A percentile compares a stretch with the other conserved stretches of the same genome.
Conservation (phyloP, 2,888 invertebrate species). For the Abrostola triplasia region DNA sequence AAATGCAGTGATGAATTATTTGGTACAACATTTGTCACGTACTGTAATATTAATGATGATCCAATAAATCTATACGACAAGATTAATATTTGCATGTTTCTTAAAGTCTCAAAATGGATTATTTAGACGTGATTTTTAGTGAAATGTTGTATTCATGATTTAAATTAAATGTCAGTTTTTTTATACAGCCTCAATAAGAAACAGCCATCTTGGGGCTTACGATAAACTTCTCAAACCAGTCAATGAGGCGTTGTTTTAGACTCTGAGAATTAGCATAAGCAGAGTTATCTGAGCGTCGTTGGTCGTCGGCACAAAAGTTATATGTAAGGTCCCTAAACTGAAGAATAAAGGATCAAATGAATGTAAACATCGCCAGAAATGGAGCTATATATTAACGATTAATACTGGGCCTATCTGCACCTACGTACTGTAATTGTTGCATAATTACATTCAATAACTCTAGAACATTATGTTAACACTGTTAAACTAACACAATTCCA, state of each 20-base stretch:
- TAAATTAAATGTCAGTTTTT: not conserved
- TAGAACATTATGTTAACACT: conserved; percentile 66
- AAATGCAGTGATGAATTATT: not conserved
- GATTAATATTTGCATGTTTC: conserved; percentile 12
- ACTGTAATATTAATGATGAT: conserved; percentile 1
- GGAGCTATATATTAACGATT: conserved; percentile 10
- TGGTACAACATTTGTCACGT: not conserved
- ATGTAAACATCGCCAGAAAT: conserved; percentile 18
- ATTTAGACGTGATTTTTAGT: not conserved
- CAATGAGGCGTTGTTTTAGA: not conserved
- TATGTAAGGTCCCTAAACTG: not conserved
- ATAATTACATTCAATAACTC: conserved; percentile 51
- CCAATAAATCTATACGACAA: not conserved
- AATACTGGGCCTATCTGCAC: conserved; percentile 48
- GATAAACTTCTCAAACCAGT: not conserved
- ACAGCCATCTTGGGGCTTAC: not conserved
- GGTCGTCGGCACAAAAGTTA: too few relatives aligned
- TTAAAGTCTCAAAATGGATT: conserved; percentile 8
- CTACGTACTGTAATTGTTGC: conserved; percentile 32
- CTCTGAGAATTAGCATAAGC: too few relatives aligned
- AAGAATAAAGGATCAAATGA: conserved; percentile 17
- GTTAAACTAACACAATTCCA: conserved; percentile 86
- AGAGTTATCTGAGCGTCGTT: too few relatives aligned
- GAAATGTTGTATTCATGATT: not conserved
- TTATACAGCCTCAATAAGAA: not conserved